Evolutionary conservation across 2,888 invertebrate species (phyloP).

Genomic region (Piscicola geometra): DNA sequence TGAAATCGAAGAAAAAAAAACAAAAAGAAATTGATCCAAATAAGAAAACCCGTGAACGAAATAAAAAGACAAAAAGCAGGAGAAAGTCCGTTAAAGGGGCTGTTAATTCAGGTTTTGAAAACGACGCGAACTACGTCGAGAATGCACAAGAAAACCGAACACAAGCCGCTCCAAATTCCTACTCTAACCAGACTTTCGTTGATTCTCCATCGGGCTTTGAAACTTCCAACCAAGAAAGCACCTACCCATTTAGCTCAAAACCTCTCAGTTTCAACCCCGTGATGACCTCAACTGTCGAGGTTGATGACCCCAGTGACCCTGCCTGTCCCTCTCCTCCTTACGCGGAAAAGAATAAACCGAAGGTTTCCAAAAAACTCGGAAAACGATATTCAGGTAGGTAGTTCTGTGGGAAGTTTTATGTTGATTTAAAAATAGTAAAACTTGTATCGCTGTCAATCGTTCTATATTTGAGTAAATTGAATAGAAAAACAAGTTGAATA

Average conservation of each 20-base stretch:
- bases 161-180: background rate
- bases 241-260: too few relatives aligned
- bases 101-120: background rate
- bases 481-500: too few relatives aligned
- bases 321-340: background rate
- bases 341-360: background rate
- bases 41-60: too few relatives aligned
- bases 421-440: background rate
- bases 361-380: conserved; percentile 15
- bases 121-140: background rate
- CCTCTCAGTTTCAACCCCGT: background rate
- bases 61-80: background rate
- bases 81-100: background rate
- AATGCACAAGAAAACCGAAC: background rate
- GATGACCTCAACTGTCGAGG: conserved; percentile 17
- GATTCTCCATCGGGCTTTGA: background rate
- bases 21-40: background rate
- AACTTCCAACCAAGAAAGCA: too few relatives aligned
- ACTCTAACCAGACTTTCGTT: background rate
- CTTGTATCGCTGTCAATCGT: too few relatives aligned
- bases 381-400: background rate
- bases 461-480: too few relatives aligned
- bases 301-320: conserved; percentile 24
- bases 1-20: conserved; percentile 2
- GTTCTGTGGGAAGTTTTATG: background rate